Evolutionary conservation across 2,797 vertebrate species (phyloP).

Genomic region (Manis javanica): DNA sequence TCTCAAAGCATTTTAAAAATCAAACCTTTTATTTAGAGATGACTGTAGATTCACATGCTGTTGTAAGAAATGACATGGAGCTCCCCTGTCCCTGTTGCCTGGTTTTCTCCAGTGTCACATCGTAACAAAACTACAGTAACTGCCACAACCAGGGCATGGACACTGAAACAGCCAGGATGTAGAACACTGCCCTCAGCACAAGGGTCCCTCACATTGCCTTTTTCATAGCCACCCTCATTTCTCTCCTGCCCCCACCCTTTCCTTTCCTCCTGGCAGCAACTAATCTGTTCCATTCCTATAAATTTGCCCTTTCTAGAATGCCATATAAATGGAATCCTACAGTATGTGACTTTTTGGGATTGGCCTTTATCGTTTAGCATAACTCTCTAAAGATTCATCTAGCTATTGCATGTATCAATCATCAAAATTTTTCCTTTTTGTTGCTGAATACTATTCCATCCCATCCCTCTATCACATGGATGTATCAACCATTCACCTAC

Average conservation of each 20-base stretch:
- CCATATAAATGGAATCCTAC: neutral
- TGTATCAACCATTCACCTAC: neutral
- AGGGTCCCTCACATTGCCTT: rapidly evolving
- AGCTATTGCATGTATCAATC: neutral
- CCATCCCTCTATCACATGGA: too few relatives aligned
- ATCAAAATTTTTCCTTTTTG: neutral
- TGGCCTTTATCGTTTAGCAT: neutral
- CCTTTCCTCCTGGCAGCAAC: neutral
- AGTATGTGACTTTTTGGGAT: neutral
- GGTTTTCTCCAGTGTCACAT: neutral
- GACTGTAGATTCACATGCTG: neutral
- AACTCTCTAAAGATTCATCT: neutral
- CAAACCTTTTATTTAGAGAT: neutral
- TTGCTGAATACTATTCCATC: neutral
- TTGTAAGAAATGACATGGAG: neutral
- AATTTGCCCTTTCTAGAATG: neutral
- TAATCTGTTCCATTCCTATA: neutral
- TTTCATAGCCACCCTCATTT: neutral
- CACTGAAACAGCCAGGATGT: too few relatives aligned
- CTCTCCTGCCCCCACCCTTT: neutral
- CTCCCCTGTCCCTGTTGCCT: neutral
- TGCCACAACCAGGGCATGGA: neutral
- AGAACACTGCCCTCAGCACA: neutral
- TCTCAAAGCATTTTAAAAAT: neutral
- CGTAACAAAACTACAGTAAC: neutral